These are phyloP conservation scores for Polydrusus cervinus DNA, from an alignment of 2,888 invertebrate genomes.

Conservation along the genomic window DNA sequence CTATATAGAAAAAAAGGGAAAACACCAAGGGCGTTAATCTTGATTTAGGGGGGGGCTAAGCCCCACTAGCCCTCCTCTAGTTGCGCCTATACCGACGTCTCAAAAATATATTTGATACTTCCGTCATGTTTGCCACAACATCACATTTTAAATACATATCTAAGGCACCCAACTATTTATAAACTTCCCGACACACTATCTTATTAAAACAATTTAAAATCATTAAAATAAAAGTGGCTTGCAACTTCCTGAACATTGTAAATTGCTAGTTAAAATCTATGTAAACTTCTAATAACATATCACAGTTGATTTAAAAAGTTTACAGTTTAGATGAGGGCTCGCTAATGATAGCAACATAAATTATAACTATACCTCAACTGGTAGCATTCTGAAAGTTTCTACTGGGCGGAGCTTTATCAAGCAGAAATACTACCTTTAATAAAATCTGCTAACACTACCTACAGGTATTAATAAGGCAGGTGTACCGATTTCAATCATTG, in stretches of 20 bases:
- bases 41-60: too few species aligned
- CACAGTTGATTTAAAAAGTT: constrained; percentile 9
- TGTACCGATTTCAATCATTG: too few species aligned
- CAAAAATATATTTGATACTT: background rate
- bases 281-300: constrained; percentile 29
- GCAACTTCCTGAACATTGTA: constrained; percentile 36
- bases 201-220: constrained; percentile 32
- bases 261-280: constrained; percentile 33
- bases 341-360: background rate
- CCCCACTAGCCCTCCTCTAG: too few species aligned
- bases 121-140: background rate
- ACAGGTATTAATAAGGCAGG: too few species aligned
- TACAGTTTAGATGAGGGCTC: constrained; percentile 17
- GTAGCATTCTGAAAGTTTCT: too few species aligned
- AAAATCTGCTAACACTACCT: too few species aligned
- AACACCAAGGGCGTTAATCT: too few species aligned
- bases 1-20: too few species aligned
- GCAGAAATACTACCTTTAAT: too few species aligned
- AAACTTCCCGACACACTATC: constrained; percentile 34
- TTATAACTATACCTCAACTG: background rate
- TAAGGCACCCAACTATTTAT: constrained; percentile 17
- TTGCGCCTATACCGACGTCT: too few species aligned
- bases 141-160: constrained; percentile 9
- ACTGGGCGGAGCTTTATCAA: too few species aligned
- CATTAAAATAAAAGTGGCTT: constrained; percentile 21